Conservation (phyloP, 2,797 vertebrate genomes). For the Columba guinea region DNA sequence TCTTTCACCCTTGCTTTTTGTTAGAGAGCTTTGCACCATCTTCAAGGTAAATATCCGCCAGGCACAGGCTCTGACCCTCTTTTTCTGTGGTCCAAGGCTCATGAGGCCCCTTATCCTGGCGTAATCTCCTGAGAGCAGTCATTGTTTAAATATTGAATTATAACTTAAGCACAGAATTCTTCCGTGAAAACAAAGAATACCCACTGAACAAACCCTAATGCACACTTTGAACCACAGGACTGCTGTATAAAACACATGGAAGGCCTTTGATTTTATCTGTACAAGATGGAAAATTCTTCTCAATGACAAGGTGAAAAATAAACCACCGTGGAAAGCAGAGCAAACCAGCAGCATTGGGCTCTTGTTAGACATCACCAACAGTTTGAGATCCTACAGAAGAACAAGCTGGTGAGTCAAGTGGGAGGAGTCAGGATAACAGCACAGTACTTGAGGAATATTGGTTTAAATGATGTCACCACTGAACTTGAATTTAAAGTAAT, state of each 20-base stretch:
- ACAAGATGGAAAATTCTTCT: background rate
- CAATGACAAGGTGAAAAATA: background rate
- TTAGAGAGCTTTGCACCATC: background rate
- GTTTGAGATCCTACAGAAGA: background rate
- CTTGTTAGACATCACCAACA: fast-evolving
- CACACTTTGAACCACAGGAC: background rate
- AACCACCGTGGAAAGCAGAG: background rate
- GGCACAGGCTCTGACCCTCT: background rate
- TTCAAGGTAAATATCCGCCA: background rate
- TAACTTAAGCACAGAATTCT: background rate
- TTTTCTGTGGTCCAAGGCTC: background rate
- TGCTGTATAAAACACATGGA: background rate
- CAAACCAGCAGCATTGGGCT: background rate
- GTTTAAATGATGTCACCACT: background rate
- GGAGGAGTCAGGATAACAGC: constrained; percentile 34
- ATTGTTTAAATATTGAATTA: background rate
- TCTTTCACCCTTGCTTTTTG: background rate
- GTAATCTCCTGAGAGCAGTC: background rate
- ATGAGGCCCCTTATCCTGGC: background rate
- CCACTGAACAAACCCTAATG: background rate
- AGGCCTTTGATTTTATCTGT: background rate
- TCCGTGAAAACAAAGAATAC: background rate
- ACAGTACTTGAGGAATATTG: constrained; percentile 18
- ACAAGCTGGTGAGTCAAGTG: background rate
- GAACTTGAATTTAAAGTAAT: constrained; percentile 30